Percentiles rank a stretch among this genome's conserved stretches.
These are phyloP conservation scores for Dromaius novaehollandiae DNA, from an alignment of 2,113 vertebrate genomes.

Conservation along the genomic window DNA sequence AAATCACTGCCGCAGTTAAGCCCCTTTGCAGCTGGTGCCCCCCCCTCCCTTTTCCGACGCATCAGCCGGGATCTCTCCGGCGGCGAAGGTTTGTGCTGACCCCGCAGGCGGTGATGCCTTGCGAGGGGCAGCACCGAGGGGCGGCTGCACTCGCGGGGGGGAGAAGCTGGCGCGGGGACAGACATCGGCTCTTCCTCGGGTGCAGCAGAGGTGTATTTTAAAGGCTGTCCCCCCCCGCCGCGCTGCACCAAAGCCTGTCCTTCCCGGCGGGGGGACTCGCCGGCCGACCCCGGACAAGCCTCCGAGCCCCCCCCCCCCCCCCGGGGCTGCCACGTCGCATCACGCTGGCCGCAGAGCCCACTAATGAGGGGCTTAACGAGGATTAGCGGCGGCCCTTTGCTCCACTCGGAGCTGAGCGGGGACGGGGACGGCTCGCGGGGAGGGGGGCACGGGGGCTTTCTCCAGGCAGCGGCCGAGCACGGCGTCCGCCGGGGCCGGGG, in stretches of 20 bases:
- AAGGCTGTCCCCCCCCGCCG: background rate
- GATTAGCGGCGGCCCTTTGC: background rate
- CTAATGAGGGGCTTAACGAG: slow-evolving; percentile 39
- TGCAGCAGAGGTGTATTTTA: background rate
- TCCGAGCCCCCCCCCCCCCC: background rate
- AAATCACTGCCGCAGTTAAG: background rate
- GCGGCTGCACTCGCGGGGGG: background rate
- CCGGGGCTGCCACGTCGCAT: background rate
- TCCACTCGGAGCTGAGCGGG: background rate
- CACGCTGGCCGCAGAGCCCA: background rate
- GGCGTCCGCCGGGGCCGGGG: background rate
- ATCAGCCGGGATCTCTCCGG: background rate
- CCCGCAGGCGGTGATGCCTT: accelerated
- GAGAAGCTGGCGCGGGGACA: background rate
- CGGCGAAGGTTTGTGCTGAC: background rate
- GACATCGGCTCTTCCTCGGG: accelerated
- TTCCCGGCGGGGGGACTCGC: background rate
- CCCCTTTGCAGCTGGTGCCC: background rate
- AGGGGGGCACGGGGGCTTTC: background rate
- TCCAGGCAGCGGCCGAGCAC: background rate
- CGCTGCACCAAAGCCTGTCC: accelerated
- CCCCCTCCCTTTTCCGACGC: background rate
- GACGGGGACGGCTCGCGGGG: background rate
- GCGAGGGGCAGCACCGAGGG: background rate
- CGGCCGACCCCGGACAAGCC: no score